Conservation (phyloP, 2,888 invertebrate genomes). For the Apeira syringaria region DNA sequence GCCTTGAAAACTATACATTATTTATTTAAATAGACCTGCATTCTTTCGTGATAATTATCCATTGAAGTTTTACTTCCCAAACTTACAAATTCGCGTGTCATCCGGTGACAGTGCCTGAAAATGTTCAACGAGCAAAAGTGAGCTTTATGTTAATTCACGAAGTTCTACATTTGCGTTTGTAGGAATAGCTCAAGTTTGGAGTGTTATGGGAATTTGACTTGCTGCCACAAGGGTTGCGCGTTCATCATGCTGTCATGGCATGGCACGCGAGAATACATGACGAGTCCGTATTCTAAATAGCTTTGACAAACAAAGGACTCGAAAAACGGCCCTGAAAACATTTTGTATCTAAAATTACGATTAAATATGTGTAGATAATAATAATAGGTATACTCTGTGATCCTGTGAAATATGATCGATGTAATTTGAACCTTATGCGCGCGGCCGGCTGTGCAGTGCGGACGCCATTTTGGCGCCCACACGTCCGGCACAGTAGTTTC, state of each 20-base stretch:
- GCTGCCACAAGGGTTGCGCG: slow-evolving; percentile 29
- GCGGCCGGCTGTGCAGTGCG: no score
- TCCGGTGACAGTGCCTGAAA: slow-evolving; percentile 26
- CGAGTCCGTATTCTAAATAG: slow-evolving; percentile 19
- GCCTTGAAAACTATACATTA: slow-evolving; percentile 16
- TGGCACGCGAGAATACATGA: slow-evolving; percentile 29
- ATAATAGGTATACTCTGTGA: no score
- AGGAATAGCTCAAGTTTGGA: slow-evolving; percentile 10
- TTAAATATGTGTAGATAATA: no score
- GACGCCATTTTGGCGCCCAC: no score
- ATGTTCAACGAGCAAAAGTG: slow-evolving; percentile 19
- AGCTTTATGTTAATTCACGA: slow-evolving; percentile 20
- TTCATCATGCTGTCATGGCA: slow-evolving; percentile 22
- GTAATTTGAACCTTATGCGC: no score
- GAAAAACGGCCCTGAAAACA: no score
- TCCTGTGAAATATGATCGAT: no score
- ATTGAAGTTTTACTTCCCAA: slow-evolving; percentile 35
- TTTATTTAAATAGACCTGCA: slow-evolving; percentile 6
- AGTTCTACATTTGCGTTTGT: slow-evolving; percentile 10
- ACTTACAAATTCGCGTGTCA: slow-evolving; percentile 46
- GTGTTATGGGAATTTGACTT: slow-evolving; percentile 26
- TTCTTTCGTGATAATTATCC: slow-evolving; percentile 33
- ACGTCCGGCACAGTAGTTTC: no score
- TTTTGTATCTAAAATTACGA: no score
- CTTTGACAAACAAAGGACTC: slow-evolving; percentile 3